Percentiles rank a stretch among this genome's conserved stretches.
phyloP scores from a whole-genome alignment of 2,888 invertebrate genomes.

The Ophioninae sp. region DNA sequence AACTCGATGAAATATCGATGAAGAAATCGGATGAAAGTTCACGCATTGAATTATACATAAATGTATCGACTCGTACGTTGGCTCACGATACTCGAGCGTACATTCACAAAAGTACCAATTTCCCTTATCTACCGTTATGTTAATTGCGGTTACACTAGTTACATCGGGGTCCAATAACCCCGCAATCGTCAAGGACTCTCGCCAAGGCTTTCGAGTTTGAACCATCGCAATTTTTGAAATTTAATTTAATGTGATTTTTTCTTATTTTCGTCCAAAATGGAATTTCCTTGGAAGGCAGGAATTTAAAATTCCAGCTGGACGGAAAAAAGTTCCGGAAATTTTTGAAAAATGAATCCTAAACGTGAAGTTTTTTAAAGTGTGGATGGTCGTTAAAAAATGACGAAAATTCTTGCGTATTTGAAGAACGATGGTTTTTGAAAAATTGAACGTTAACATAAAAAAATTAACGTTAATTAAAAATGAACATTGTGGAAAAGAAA shows the following conservation, averaged over 20 bases:
- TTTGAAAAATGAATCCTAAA: too few species aligned
- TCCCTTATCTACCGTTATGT: slow-evolving; percentile 58
- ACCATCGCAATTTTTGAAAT: slow-evolving; percentile 25
- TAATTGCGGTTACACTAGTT: slow-evolving; percentile 57
- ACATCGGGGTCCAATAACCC: slow-evolving; percentile 57
- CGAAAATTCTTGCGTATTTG: too few species aligned
- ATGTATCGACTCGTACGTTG: slow-evolving; percentile 24
- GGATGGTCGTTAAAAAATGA: too few species aligned
- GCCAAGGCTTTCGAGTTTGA: slow-evolving; percentile 24
- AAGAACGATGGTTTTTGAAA: too few species aligned
- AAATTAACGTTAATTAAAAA: too few species aligned
- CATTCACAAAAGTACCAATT: slow-evolving; percentile 53
- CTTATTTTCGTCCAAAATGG: not conserved
- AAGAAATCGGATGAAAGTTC: slow-evolving; percentile 58
- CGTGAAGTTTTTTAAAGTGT: too few species aligned
- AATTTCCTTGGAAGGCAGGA: not conserved
- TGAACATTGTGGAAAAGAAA: too few species aligned
- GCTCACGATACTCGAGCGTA: slow-evolving; percentile 25
- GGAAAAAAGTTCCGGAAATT: too few species aligned
- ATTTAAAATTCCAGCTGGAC: not conserved
- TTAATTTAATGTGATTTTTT: slow-evolving; percentile 34
- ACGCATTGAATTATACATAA: slow-evolving; percentile 52
- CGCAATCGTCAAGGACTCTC: slow-evolving; percentile 54
- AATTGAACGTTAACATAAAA: too few species aligned
- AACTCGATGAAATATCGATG: slow-evolving; percentile 57